A percentile compares a stretch with the other conserved stretches of the same genome.
Evolutionary conservation across 2,113 vertebrate species (phyloP).

Genomic region (Shinisaurus crocodilurus): DNA sequence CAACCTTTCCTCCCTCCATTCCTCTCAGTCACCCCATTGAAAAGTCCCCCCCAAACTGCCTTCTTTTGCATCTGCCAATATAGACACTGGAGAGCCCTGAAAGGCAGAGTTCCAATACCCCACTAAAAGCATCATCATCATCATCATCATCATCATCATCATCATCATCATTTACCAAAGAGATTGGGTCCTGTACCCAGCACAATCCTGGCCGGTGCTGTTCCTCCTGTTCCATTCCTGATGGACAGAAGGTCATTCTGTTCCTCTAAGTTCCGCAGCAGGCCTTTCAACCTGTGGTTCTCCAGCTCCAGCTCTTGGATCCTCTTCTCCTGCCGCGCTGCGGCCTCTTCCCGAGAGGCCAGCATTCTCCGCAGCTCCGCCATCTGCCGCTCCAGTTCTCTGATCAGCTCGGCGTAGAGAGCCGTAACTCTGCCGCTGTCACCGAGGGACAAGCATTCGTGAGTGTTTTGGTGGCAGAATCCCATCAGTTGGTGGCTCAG

Average conservation of each 20-base stretch:
- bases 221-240: neutral
- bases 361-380: conserved; percentile 41
- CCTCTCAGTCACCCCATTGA: neutral
- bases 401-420: conserved; percentile 49
- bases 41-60: neutral
- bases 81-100: neutral
- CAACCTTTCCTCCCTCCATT: neutral
- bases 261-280: conserved; percentile 52
- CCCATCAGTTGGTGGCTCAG: neutral
- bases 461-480: neutral
- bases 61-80: neutral
- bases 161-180: conserved; percentile 24
- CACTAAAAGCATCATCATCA: fast-evolving
- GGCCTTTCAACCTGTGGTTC: conserved; percentile 44
- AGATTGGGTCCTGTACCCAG: neutral
- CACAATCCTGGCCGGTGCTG: neutral
- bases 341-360: conserved; percentile 25
- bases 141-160: no score
- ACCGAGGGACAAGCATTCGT: neutral
- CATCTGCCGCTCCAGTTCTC: conserved; percentile 54
- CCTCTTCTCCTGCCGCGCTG: conserved; percentile 15
- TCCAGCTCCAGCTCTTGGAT: conserved; percentile 54
- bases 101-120: neutral
- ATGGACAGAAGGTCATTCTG: conserved; percentile 59
- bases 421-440: conserved; percentile 20